phyloP scores from a whole-genome alignment of 2,113 vertebrate genomes.

The Salvelinus sp. region DNA sequence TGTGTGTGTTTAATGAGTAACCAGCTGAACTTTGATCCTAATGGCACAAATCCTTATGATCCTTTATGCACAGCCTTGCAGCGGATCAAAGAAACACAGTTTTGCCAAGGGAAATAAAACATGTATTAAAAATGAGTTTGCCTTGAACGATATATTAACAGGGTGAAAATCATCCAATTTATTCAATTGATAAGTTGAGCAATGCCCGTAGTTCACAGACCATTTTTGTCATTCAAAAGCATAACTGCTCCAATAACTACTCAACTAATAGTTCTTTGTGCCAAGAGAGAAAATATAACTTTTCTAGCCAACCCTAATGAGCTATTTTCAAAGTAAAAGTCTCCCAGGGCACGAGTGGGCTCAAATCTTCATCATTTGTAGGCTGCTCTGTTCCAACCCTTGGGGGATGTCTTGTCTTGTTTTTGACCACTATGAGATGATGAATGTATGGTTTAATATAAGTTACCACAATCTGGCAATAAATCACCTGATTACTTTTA shows the following conservation, averaged over 20 bases:
- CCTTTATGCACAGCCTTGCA: constrained; percentile 76
- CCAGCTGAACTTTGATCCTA: constrained; percentile 74
- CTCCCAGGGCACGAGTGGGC: constrained; percentile 30
- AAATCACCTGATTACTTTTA: constrained; percentile 16
- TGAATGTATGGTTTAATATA: constrained; percentile 9
- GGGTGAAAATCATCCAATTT: constrained; percentile 71
- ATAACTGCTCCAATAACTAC: constrained; percentile 42
- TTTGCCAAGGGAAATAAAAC: constrained; percentile 69
- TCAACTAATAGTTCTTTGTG: constrained; percentile 50
- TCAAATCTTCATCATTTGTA: constrained; percentile 41
- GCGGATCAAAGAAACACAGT: constrained; percentile 74
- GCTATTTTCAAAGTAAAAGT: constrained; percentile 60
- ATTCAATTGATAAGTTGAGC: constrained; percentile 68
- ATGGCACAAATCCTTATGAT: constrained; percentile 79
- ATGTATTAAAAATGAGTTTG: constrained; percentile 73
- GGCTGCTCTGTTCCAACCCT: constrained; percentile 1
- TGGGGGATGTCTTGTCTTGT: constrained; percentile 14
- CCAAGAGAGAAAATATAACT: constrained; percentile 16
- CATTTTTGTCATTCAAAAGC: constrained; percentile 59
- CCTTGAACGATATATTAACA: constrained; percentile 72
- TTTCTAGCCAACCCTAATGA: constrained; percentile 55
- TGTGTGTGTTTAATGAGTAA: constrained; percentile 61
- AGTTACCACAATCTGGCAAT: constrained; percentile 26
- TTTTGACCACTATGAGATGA: constrained; percentile 5
- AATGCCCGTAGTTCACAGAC: constrained; percentile 56